phyloP scores from a whole-genome alignment of 35 echinoderm and acorn worm species.

The Hemicentrotus pulcherrimus region DNA sequence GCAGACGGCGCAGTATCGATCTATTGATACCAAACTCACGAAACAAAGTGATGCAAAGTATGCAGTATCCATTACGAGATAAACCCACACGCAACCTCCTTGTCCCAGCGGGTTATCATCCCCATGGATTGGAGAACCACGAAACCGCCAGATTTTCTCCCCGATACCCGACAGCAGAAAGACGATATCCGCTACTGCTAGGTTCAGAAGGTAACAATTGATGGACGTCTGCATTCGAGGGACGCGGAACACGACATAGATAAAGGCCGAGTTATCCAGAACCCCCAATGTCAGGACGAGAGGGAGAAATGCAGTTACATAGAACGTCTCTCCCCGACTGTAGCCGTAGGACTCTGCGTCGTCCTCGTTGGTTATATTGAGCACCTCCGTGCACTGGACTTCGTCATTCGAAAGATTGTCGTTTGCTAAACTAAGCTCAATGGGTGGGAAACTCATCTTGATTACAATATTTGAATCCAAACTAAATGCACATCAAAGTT shows the following conservation, averaged over 20 bases:
- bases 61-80: constrained; percentile 68
- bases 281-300: constrained; percentile 62
- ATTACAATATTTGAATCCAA: not conserved
- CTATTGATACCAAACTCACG: constrained; percentile 79
- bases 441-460: constrained; percentile 5
- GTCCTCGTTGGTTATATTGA: constrained; percentile 12
- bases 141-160: constrained; percentile 71
- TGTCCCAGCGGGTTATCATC: constrained; percentile 70
- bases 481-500: not conserved
- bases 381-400: not conserved
- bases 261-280: constrained; percentile 77
- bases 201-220: constrained; percentile 80
- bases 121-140: constrained; percentile 48
- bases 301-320: constrained; percentile 63
- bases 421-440: not conserved
- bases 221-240: constrained; percentile 83
- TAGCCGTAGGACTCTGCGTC: constrained; percentile 49
- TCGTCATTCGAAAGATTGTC: not conserved
- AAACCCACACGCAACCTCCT: constrained; percentile 69
- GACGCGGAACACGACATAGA: constrained; percentile 78
- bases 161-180: constrained; percentile 77
- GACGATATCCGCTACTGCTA: constrained; percentile 82
- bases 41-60: constrained; percentile 92
- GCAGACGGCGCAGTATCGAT: constrained; percentile 86
- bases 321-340: constrained; percentile 40